A percentile compares a stretch with the other conserved stretches of the same genome.
These are phyloP conservation scores for Zoanthus gigantus DNA, from an alignment of 92 coral and sea anemone genomes.

Conservation along the genomic window DNA sequence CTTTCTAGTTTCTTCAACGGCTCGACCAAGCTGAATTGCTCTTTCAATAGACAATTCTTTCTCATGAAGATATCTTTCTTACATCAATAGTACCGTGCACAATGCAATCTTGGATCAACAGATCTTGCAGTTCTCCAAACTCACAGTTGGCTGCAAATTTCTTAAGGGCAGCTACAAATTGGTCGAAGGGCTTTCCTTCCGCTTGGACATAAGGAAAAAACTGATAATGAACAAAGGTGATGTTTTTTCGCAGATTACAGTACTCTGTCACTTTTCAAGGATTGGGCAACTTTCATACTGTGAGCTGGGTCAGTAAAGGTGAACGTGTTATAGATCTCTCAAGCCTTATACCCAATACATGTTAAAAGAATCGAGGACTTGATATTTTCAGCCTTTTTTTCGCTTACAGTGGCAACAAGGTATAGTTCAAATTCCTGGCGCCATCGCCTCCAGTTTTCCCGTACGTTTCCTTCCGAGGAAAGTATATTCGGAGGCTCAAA, in stretches of 20 bases:
- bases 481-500: no score
- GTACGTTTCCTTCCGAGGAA: no score
- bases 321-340: constrained; percentile 47
- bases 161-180: constrained; percentile 60
- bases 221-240: constrained; percentile 51
- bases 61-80: constrained; percentile 52
- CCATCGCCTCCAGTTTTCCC: background rate
- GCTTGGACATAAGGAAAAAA: constrained; percentile 52
- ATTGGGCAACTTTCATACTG: constrained; percentile 50
- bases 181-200: constrained; percentile 61
- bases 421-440: no score
- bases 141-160: constrained; percentile 54
- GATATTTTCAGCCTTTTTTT: constrained; percentile 51
- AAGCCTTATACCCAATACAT: constrained; percentile 53
- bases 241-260: constrained; percentile 29
- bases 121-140: constrained; percentile 54
- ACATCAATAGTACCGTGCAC: constrained; percentile 51
- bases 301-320: constrained; percentile 12
- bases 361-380: constrained; percentile 6
- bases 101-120: constrained; percentile 62
- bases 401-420: background rate
- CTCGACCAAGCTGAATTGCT: constrained; percentile 52
- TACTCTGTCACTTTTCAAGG: constrained; percentile 43
- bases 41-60: constrained; percentile 44
- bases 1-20: constrained; percentile 60